Evolutionary conservation across 2,888 invertebrate species (phyloP), one percentile per base, ranked within the genome.

Genomic region (Drosophila birchii): DNA sequence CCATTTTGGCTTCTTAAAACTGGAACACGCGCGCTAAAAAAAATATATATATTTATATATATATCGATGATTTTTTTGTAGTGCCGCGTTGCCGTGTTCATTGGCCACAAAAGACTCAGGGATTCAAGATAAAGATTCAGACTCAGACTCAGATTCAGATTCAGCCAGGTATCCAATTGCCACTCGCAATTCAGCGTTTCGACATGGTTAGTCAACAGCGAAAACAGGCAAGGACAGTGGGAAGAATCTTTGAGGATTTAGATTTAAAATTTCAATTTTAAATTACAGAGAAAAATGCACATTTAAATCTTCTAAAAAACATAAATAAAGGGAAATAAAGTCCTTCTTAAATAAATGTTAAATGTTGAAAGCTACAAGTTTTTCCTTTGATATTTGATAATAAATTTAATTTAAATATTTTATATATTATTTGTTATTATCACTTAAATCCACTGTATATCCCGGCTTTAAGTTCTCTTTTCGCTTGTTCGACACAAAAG

Each of bases 131-230:
- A 62, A 63, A 63, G 63, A 64, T 49, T 49, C 41, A 66, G 64
- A 64, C 34, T 64, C 64, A 6, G 66, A 64, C 66, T 59, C 38
- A 18, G 58, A 66, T 66, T 59, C 38, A 18, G 58, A 59, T 49
- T 75, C 70, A 67, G 51, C 71, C 86, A 88, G 83, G 89, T 84
- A 84, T 84, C 83, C 82, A 68, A 88, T 84, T 84, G 78, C 79
- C 73, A 78, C 64, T 69, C 78, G 80, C 78, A 76, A 69, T 63
- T 49, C 57, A 53, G 71, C 69, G 73, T 70, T 70, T 67, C 78
- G 81, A 86, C 86, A 78, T 83, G 86, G 75, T 69, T 81, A 81
- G 71, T 69, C 45, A 69, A 69, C 81, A 68, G 60, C 59, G 44
- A 57, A 59, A 45, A 70, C 69, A 78, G 54, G 54, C 66, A 47